phyloP scores from a whole-genome alignment of 1,140 invertebrate species.

The Listronotus bonariensis region DNA sequence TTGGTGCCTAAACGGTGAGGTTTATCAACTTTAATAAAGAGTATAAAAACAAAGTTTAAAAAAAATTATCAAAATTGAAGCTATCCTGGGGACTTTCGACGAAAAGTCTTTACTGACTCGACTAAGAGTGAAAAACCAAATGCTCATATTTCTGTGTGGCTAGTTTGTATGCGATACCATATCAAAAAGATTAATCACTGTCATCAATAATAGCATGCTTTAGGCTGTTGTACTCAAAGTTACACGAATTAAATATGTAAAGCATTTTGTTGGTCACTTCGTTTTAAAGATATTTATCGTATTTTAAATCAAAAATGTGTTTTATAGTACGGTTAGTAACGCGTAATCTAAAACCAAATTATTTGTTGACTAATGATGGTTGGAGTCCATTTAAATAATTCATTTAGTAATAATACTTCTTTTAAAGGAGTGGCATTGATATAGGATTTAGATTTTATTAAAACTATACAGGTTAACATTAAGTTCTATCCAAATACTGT shows the following conservation, averaged over 20 bases:
- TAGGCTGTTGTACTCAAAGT: neutral
- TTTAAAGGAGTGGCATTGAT: conserved; percentile 3
- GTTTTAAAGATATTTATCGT: conserved; percentile 8
- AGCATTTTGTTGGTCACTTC: conserved; percentile 2
- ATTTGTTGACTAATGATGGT: neutral
- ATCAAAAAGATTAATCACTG: too few species aligned
- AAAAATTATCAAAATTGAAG: too few species aligned
- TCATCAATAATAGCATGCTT: neutral
- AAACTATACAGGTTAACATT: neutral
- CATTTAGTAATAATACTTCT: neutral
- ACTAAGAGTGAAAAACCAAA: too few species aligned
- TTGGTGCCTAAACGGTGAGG: too few species aligned
- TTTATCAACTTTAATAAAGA: too few species aligned
- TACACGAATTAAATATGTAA: conserved; percentile 8
- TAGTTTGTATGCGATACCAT: too few species aligned
- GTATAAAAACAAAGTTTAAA: too few species aligned
- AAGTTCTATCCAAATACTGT: too few species aligned
- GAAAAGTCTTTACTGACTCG: too few species aligned
- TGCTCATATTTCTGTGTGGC: too few species aligned
- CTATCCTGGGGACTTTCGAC: too few species aligned
- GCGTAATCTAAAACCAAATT: neutral
- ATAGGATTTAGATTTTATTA: neutral
- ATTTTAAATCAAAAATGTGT: conserved; percentile 3
- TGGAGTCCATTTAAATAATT: neutral
- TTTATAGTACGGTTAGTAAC: neutral